phyloP scores from a whole-genome alignment of 2,797 vertebrate species.

The Gallinago stenura region DNA sequence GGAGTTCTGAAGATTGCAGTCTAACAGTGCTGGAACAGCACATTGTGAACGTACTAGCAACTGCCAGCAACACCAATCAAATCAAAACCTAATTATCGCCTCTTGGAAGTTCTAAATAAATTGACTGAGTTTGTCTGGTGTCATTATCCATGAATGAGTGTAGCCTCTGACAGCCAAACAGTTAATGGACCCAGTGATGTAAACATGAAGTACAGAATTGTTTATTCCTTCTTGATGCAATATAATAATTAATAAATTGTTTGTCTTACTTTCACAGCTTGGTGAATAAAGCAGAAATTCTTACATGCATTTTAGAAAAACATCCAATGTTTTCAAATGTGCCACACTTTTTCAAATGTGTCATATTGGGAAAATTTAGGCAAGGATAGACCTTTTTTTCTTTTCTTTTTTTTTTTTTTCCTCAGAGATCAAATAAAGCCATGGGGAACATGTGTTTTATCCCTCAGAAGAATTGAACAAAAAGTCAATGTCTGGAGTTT shows the following conservation, averaged over 20 bases:
- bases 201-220: neutral
- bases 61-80: neutral
- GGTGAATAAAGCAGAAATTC: constrained; percentile 2
- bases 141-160: neutral
- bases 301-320: neutral
- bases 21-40: neutral
- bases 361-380: constrained; percentile 21
- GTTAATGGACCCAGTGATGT: neutral
- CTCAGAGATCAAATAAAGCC: constrained; percentile 55
- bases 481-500: constrained; percentile 65
- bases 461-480: constrained; percentile 55
- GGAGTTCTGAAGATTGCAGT: neutral
- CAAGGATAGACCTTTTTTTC: neutral
- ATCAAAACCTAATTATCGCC: neutral
- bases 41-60: neutral
- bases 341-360: neutral
- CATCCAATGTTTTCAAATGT: constrained; percentile 4
- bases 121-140: neutral
- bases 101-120: constrained; percentile 10
- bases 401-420: neutral
- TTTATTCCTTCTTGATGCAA: neutral
- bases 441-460: constrained; percentile 60
- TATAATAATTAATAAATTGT: neutral
- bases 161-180: neutral
- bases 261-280: constrained; percentile 1